These are phyloP conservation scores for Acrossocheilus wenchowensis DNA, from an alignment of 2,797 vertebrate species.

Conservation along the genomic window DNA sequence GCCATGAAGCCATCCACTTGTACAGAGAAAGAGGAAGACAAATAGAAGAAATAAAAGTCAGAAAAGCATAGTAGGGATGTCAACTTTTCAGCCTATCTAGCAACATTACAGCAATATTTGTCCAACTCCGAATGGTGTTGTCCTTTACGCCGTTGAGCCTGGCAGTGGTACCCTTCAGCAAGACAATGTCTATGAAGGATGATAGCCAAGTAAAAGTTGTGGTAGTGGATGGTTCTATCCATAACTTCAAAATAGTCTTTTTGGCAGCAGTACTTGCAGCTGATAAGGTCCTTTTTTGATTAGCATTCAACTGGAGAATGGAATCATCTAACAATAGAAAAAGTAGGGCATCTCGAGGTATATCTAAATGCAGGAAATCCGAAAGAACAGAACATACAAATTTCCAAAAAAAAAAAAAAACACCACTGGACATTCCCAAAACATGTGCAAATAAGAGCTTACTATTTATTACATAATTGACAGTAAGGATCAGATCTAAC, in stretches of 20 bases:
- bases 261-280: background rate
- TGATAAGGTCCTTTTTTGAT: background rate
- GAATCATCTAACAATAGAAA: background rate
- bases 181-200: background rate
- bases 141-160: background rate
- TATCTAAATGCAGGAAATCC: background rate
- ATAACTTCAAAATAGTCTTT: background rate
- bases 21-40: no score
- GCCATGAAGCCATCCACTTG: no score
- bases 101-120: background rate
- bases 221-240: background rate
- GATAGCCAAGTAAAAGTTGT: background rate
- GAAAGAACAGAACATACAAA: background rate
- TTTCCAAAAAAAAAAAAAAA: background rate
- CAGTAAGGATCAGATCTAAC: background rate
- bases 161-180: background rate
- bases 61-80: no score
- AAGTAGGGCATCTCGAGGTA: background rate
- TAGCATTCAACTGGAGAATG: background rate
- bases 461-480: background rate
- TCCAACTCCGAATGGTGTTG: background rate
- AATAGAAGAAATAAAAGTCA: no score
- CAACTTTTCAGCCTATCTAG: background rate
- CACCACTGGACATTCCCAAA: background rate
- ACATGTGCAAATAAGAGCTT: background rate